Evolutionary conservation across 2,797 vertebrate species (phyloP), one percentile per base, ranked within the genome.

Genomic region (Aplochiton taeniatus): DNA sequence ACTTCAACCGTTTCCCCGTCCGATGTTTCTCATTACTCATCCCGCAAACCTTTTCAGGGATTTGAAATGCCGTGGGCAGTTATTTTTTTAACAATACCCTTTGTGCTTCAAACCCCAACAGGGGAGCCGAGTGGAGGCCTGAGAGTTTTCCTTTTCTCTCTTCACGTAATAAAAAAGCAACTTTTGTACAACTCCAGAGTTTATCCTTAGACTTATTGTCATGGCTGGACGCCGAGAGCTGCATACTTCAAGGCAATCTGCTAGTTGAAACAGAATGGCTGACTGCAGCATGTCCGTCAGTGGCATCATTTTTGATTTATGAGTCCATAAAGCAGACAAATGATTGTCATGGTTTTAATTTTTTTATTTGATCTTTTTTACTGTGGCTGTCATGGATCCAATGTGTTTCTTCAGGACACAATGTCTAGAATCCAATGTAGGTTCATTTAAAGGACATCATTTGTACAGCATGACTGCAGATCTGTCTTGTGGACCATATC

Each of bases 1-100:
- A 46, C 49, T 62, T 63, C 66, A 46, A 64, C 19, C 18, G 31
- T 41, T 43, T 64, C 7, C n/a, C 43, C 57, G 50, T 55, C 50
- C 17, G 44, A 41, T 48, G 61, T 16, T 47, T 68, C n/a, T n/a
- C 46, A 66, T 51, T 51, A 45, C 17, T 18, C 44, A 42, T 61
- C 51, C n/a, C 45, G 12, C 57, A 54, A 42, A 54, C 44, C 20
- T 48, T 14, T 55, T 47, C 46, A 56, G 47, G 64, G 41, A 51
- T 4, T 11, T 43, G 57, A 14, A 52, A 52, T 56, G 58, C 20
- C 49, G 41, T 14, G 58, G 55, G 60, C 19, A 13, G 18, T 58
- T 58, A 66, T 73, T 57, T 58, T 58, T 68, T 73, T 57, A 64
- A 75, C 45, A 65, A 69, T 66, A 62, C 68, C 54, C 11, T 46